Evolutionary conservation across 2,797 vertebrate genomes (phyloP).

Genomic region (Acestrorhynchus altus): DNA sequence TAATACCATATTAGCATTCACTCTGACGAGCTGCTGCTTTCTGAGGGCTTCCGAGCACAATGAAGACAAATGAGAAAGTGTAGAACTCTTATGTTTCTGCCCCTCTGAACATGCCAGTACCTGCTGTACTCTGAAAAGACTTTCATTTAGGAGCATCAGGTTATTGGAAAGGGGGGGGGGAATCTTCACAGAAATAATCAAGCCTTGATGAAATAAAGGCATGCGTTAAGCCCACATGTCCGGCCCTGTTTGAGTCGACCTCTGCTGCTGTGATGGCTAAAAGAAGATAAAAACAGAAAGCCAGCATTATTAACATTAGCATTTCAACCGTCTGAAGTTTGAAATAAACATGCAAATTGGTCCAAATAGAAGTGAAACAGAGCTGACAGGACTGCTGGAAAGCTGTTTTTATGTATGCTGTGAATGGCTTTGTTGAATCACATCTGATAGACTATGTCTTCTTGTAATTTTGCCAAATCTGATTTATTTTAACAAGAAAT

Average conservation of each 20-base stretch:
- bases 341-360: constrained; percentile 68
- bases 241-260: constrained; percentile 72
- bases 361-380: constrained; percentile 66
- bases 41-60: constrained; percentile 35
- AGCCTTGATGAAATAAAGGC: constrained; percentile 84
- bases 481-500: neutral
- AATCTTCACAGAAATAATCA: constrained; percentile 85
- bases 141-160: constrained; percentile 77
- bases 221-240: constrained; percentile 79
- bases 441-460: neutral
- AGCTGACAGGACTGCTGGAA: constrained; percentile 69
- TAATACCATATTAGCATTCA: constrained; percentile 34
- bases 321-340: constrained; percentile 64
- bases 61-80: constrained; percentile 42
- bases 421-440: constrained; percentile 12
- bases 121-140: constrained; percentile 71
- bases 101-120: constrained; percentile 68
- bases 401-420: constrained; percentile 63
- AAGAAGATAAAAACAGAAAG: constrained; percentile 72
- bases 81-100: constrained; percentile 20
- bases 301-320: constrained; percentile 70
- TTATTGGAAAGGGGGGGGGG: constrained; percentile 73
- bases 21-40: constrained; percentile 37
- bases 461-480: neutral
- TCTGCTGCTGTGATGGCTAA: constrained; percentile 68